These are phyloP conservation scores for Formica selysi DNA, from an alignment of 1,140 invertebrate genomes.

Conservation along the genomic window DNA sequence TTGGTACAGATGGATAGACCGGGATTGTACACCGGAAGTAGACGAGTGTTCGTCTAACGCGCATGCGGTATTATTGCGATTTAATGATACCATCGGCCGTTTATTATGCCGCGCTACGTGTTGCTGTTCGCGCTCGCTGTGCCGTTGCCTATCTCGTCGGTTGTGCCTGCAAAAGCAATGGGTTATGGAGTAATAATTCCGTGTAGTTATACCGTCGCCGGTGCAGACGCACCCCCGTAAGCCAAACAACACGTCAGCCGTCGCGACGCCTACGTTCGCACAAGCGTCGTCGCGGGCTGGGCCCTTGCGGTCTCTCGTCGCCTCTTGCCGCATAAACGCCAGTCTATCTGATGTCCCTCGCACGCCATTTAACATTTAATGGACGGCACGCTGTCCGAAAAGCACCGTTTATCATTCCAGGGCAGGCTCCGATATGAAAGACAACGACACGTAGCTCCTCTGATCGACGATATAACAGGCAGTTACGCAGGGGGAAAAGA, in stretches of 20 bases:
- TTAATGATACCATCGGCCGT: slow-evolving; percentile 54
- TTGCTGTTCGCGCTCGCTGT: slow-evolving; percentile 60
- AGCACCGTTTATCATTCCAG: slow-evolving; percentile 57
- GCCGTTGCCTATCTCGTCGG: slow-evolving; percentile 64
- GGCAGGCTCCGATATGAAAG: neutral
- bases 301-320: neutral
- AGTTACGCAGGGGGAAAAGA: neutral
- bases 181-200: slow-evolving; percentile 75
- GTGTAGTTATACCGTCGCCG: slow-evolving; percentile 2
- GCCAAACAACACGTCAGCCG: slow-evolving; percentile 43
- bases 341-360: slow-evolving; percentile 66
- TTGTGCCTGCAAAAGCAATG: slow-evolving; percentile 68
- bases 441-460: slow-evolving; percentile 29
- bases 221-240: slow-evolving; percentile 22
- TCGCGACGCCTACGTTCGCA: slow-evolving; percentile 50
- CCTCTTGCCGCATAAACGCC: slow-evolving; percentile 33
- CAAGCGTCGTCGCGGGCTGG: slow-evolving; percentile 21
- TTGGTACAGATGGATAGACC: neutral
- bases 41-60: slow-evolving; percentile 29
- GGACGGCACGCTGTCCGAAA: slow-evolving; percentile 51
- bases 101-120: slow-evolving; percentile 68
- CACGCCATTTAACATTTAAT: slow-evolving; percentile 69
- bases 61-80: slow-evolving; percentile 53
- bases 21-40: slow-evolving; percentile 1
- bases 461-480: slow-evolving; percentile 29